Conservation (phyloP, 2,797 vertebrate genomes). For the Syngnathus acus region DNA sequence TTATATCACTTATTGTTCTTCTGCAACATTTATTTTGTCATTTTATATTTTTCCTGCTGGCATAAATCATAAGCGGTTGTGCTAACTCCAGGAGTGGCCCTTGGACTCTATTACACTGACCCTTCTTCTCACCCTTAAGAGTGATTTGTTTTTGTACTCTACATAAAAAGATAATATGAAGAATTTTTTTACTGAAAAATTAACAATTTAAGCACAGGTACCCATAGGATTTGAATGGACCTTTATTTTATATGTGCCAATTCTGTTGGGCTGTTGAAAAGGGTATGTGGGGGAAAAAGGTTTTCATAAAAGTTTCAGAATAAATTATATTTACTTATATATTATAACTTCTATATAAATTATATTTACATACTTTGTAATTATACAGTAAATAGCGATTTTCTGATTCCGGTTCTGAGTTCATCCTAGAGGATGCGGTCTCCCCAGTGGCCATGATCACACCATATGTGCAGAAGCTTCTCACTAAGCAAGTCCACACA, state of each 20-base stretch:
- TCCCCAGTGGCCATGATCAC: constrained; percentile 29
- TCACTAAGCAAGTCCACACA: constrained; percentile 39
- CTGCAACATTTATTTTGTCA: neutral
- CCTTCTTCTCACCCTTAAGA: neutral
- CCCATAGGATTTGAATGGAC: neutral
- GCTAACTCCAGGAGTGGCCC: neutral
- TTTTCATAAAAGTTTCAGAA: neutral
- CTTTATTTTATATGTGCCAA: neutral
- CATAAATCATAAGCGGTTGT: no score
- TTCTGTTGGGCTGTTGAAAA: neutral
- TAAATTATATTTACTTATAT: neutral
- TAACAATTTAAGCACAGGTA: neutral
- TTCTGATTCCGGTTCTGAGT: neutral
- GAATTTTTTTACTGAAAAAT: neutral
- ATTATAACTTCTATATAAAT: neutral
- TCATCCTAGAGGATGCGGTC: constrained; percentile 6
- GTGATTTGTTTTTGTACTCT: no score
- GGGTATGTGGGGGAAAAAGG: neutral
- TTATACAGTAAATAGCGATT: neutral
- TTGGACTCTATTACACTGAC: neutral
- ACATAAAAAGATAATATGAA: neutral
- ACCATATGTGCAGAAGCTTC: constrained; percentile 58
- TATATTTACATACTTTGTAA: neutral
- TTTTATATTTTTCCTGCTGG: neutral
- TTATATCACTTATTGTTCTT: neutral